phyloP scores from a whole-genome alignment of 2,797 vertebrate species.

The Chanos chanos region DNA sequence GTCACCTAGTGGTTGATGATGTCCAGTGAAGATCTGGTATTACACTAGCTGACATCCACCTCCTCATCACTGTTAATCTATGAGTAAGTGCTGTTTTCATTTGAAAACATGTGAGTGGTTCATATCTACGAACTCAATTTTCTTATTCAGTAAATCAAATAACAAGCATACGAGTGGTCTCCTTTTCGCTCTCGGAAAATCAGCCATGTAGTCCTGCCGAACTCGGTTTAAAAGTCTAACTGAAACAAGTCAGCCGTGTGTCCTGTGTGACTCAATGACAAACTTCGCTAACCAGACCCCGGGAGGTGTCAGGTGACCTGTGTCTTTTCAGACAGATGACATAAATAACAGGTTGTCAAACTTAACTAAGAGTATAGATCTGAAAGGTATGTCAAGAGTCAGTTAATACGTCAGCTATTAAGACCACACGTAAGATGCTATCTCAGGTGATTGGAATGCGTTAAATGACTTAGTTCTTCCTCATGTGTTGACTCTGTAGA shows the following conservation, averaged over 20 bases:
- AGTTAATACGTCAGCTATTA: conserved; percentile 76
- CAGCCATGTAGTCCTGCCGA: no score
- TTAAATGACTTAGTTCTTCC: conserved; percentile 17
- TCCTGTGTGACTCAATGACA: conserved; percentile 32
- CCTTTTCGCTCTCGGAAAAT: no score
- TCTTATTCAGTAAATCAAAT: no score
- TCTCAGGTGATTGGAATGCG: conserved; percentile 51
- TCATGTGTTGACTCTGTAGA: not conserved
- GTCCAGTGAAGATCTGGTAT: not conserved
- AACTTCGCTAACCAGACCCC: conserved; percentile 50
- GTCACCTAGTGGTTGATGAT: conserved; percentile 43
- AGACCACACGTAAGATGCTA: conserved; percentile 56
- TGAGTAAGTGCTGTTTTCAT: no score
- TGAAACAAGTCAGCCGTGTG: no score
- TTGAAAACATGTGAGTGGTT: no score
- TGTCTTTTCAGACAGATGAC: not conserved
- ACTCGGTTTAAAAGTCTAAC: no score
- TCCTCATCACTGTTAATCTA: no score
- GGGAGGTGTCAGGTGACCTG: conserved; percentile 39
- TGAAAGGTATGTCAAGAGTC: conserved; percentile 24
- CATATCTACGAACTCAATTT: no score
- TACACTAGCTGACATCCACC: not conserved
- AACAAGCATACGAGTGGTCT: no score
- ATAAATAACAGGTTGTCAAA: conserved; percentile 28
- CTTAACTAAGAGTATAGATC: conserved; percentile 14